A percentile compares a stretch with the other conserved stretches of the same genome.
Conservation (phyloP, 1,140 invertebrate genomes). For the Heliothis virescens region DNA sequence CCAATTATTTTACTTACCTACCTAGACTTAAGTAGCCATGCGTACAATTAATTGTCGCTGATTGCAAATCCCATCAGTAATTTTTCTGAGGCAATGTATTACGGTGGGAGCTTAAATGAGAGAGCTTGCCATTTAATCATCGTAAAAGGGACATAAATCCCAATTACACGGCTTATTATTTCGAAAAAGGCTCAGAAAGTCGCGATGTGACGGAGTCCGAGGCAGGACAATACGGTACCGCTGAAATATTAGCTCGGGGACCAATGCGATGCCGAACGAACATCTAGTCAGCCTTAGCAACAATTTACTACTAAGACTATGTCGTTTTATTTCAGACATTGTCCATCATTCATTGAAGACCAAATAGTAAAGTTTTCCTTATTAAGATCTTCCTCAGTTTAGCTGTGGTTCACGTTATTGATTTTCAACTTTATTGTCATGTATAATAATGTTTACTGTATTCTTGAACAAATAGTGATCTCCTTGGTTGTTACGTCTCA, state of each 20-base stretch:
- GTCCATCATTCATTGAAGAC: slow-evolving; percentile 28
- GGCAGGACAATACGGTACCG: slow-evolving; percentile 72
- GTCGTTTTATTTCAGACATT: slow-evolving; percentile 41
- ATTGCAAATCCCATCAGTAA: slow-evolving; percentile 60
- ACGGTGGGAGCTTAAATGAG: slow-evolving; percentile 69
- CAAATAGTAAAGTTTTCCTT: slow-evolving; percentile 23
- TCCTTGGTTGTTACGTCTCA: background rate
- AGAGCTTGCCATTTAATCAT: slow-evolving; percentile 72
- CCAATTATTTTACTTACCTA: slow-evolving; percentile 27
- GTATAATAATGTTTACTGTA: background rate
- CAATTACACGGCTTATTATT: slow-evolving; percentile 81
- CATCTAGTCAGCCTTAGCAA: slow-evolving; percentile 43
- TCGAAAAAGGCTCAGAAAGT: slow-evolving; percentile 64
- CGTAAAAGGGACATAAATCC: slow-evolving; percentile 78
- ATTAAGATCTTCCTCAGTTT: slow-evolving; percentile 6
- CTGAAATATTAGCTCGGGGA: slow-evolving; percentile 65
- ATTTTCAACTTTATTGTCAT: background rate
- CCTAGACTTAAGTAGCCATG: slow-evolving; percentile 16
- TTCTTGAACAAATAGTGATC: background rate
- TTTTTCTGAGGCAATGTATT: slow-evolving; percentile 64
- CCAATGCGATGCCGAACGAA: slow-evolving; percentile 47
- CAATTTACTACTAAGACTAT: slow-evolving; percentile 40
- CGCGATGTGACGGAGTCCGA: slow-evolving; percentile 65
- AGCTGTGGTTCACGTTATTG: background rate
- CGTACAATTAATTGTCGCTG: slow-evolving; percentile 29